Evolutionary conservation across 2,888 invertebrate species (phyloP).

Genomic region (Dione juno): DNA sequence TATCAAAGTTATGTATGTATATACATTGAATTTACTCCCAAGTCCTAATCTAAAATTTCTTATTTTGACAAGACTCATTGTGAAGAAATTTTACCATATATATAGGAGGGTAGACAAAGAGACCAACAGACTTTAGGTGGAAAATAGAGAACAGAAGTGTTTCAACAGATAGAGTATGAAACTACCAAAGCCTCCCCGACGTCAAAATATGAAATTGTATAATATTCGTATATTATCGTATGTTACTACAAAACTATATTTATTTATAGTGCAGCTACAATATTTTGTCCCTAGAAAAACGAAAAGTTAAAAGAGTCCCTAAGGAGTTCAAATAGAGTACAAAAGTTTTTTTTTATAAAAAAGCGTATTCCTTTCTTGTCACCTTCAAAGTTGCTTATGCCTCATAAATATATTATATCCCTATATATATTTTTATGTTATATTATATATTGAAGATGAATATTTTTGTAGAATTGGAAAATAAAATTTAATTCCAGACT

Average conservation of each 20-base stretch:
- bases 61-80: no score
- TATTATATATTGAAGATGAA: background rate
- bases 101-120: no score
- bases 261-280: background rate
- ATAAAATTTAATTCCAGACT: no score
- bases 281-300: background rate
- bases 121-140: no score
- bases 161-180: no score
- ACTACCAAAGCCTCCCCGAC: no score
- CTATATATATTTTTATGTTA: background rate
- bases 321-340: conserved; percentile 1
- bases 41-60: no score
- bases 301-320: background rate
- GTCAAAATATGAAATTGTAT: background rate
- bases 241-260: background rate
- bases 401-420: background rate
- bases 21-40: no score
- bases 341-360: conserved; percentile 9
- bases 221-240: background rate
- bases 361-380: conserved; percentile 6
- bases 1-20: no score
- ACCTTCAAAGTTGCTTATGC: background rate
- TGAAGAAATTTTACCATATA: no score
- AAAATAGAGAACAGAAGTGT: no score
- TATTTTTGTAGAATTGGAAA: no score